These are phyloP conservation scores for Drosophila saltans DNA, from an alignment of 1,140 invertebrate species.

Conservation along the genomic window DNA sequence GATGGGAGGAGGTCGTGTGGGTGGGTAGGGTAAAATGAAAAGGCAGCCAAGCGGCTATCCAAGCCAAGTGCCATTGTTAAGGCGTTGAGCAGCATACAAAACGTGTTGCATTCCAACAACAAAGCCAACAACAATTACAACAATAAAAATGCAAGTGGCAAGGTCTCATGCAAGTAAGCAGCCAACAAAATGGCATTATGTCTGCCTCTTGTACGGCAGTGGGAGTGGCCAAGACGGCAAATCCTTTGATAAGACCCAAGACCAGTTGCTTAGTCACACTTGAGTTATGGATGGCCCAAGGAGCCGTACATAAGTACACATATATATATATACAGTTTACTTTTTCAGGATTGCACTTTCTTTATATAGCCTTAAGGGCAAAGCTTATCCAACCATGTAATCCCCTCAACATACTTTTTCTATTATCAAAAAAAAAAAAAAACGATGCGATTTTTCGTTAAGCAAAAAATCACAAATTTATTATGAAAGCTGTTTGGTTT, in stretches of 20 bases:
- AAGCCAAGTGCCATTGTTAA: constrained; percentile 60
- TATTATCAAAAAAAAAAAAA: too few species aligned
- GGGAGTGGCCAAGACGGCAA: constrained; percentile 4
- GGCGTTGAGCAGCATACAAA: constrained; percentile 55
- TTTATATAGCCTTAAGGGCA: not conserved
- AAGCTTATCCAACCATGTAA: not conserved
- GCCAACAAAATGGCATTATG: constrained; percentile 15
- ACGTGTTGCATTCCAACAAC: constrained; percentile 51
- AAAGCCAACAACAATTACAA: constrained; percentile 8
- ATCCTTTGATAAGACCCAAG: constrained; percentile 17
- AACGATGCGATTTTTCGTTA: too few species aligned
- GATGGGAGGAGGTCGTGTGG: not conserved
- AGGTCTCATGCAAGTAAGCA: constrained; percentile 19
- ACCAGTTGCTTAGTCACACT: constrained; percentile 18
- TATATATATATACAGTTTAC: not conserved
- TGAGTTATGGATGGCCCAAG: constrained; percentile 14
- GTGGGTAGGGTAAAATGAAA: constrained; percentile 26
- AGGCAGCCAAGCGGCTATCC: constrained; percentile 23
- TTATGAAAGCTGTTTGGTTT: too few species aligned
- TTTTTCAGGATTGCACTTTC: not conserved
- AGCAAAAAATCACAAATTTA: too few species aligned
- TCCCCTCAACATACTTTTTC: too few species aligned
- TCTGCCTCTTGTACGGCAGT: not conserved
- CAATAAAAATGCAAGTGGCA: constrained; percentile 19
- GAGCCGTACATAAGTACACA: not conserved